A percentile compares a stretch with the other conserved stretches of the same genome.
phyloP scores from a whole-genome alignment of 2,113 vertebrate species.

The Lophius piscatorius region DNA sequence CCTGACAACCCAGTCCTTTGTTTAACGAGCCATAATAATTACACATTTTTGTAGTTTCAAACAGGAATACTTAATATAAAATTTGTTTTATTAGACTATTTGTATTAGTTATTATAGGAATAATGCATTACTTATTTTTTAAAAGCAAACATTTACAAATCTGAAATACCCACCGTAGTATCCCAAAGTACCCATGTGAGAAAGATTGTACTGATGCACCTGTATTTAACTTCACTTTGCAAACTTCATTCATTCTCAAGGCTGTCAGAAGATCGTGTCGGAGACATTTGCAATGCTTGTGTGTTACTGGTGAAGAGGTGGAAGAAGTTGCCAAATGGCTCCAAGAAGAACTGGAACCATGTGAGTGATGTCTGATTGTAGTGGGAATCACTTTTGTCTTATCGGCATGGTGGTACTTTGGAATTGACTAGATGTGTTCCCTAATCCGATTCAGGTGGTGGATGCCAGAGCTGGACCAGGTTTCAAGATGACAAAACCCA shows the following conservation, averaged over 20 bases:
- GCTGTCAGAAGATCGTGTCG: conserved; percentile 80
- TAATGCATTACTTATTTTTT: too few species aligned
- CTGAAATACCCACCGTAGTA: too few species aligned
- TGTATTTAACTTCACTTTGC: not conserved
- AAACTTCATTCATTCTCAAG: conserved; percentile 48
- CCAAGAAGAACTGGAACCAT: conserved; percentile 86
- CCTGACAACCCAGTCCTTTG: too few species aligned
- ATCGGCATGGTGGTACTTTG: not conserved
- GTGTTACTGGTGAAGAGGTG: conserved; percentile 84
- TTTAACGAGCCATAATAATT: too few species aligned
- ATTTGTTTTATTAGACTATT: too few species aligned
- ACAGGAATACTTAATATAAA: too few species aligned
- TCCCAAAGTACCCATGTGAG: too few species aligned
- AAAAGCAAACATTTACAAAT: too few species aligned
- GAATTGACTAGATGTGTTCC: not conserved
- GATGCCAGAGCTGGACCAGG: conserved; percentile 85
- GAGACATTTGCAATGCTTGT: conserved; percentile 86
- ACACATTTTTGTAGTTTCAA: too few species aligned
- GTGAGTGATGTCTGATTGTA: conserved; percentile 58
- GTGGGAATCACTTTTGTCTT: not conserved
- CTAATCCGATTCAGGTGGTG: conserved; percentile 74
- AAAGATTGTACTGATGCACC: not conserved
- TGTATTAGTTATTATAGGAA: too few species aligned
- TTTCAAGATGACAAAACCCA: conserved; percentile 84
- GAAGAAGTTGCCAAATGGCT: conserved; percentile 84